Base-by-base conservation (phyloP, 1,140 invertebrate species). In the Bombus superbus region DNA sequence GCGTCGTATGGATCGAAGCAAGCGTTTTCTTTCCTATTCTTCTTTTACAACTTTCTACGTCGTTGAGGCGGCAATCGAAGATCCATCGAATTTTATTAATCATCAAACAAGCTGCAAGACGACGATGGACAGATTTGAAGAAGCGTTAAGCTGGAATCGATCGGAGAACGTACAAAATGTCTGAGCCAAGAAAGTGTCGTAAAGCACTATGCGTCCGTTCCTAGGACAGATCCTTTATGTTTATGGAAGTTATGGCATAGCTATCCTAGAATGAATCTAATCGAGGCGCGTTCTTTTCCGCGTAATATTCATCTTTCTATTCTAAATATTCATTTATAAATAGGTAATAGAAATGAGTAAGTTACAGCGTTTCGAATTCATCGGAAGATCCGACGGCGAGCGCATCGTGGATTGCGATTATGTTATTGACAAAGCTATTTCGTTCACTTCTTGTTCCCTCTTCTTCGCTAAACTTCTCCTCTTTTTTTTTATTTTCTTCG, bases 181-280 rank as follows among this genome's bases (percentile, higher is more conserved):
- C n/a, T 15, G 76, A 32, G 73, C 47, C 57, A 59, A 71, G 73
- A 68, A 73, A 62, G 62, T n/a, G 78, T 79, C 80, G 84, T 83
- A 86, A 86, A 86, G 75, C 82, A 79, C 74, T 77, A 53, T 18
- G 47, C 2, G 75, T 83, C 86, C 87, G 81, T 81, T 87, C 81
- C 57, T 28, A 66, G 59, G 77, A 85, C 81, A 72, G 77, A 38
- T 85, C 71, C 62, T 82, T 88, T 89, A 88, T 89, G 83, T 62
- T 88, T 80, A 64, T 80, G 59, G 68, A 66, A 77, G 72, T 32
- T 32, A 32, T 32, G 80, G 47, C 18, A 81, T 8, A 6, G 76
- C 76, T 78, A 22, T 72, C 32, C 72, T 47, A 38, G 64, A 76
- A 69, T 66, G 76, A 86, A 82, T 57, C 79, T 81, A 81, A 62